A percentile compares a stretch with the other conserved stretches of the same genome.
These are phyloP conservation scores for Cnemophilus loriae DNA, from an alignment of 2,113 vertebrate species.

Conservation along the genomic window DNA sequence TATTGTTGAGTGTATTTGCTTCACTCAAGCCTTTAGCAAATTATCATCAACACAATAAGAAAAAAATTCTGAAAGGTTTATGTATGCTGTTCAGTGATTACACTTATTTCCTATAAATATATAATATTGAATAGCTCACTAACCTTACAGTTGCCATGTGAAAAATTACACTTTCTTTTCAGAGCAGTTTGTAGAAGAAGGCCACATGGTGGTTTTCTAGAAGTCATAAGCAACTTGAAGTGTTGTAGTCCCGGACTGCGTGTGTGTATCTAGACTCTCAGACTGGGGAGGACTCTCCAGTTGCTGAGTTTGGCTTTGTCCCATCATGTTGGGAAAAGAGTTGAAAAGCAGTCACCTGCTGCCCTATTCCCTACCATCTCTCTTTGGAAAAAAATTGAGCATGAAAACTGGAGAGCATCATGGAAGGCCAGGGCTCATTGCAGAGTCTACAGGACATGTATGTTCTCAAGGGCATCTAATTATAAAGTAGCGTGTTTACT, in stretches of 20 bases:
- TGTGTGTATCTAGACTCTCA: background rate
- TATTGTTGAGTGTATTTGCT: background rate
- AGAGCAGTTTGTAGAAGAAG: background rate
- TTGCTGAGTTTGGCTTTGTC: background rate
- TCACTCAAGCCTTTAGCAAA: background rate
- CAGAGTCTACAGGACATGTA: fast-evolving
- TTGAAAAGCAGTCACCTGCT: background rate
- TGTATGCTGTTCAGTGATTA: background rate
- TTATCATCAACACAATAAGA: background rate
- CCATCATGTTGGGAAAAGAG: background rate
- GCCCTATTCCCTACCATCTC: fast-evolving
- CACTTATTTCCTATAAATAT: background rate
- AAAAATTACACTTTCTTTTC: background rate
- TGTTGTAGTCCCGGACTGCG: background rate
- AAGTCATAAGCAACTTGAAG: background rate
- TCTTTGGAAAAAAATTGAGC: background rate
- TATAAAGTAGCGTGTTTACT: background rate
- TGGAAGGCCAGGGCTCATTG: background rate
- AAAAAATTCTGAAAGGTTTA: background rate
- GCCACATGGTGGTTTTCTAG: background rate
- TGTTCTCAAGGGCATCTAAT: background rate
- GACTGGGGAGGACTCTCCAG: background rate
- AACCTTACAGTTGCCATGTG: background rate
- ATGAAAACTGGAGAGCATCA: background rate
- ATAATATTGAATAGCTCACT: background rate